Evolutionary conservation across 2,113 vertebrate species (phyloP).

Genomic region (Chrysemys picta): DNA sequence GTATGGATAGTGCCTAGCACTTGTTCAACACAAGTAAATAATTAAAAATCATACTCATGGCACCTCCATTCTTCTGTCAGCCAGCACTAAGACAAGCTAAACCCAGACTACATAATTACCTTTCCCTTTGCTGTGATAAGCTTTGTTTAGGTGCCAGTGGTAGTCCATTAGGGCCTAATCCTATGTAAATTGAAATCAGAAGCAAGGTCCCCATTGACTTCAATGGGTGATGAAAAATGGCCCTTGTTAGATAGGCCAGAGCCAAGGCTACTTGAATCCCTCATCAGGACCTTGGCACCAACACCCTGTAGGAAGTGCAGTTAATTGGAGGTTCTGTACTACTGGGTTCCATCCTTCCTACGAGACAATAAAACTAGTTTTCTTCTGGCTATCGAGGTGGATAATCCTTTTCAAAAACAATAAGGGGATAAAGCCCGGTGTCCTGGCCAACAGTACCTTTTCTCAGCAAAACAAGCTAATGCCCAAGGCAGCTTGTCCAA

Average conservation of each 20-base stretch:
- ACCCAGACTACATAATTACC: background rate
- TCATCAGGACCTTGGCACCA: background rate
- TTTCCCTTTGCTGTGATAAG: background rate
- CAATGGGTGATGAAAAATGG: background rate
- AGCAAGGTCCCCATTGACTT: background rate
- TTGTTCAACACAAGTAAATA: background rate
- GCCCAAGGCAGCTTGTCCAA: background rate
- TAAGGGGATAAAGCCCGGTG: background rate
- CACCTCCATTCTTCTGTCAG: background rate
- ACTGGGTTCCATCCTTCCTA: background rate
- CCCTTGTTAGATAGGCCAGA: background rate
- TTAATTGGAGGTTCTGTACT: background rate
- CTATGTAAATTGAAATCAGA: background rate
- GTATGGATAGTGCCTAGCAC: fast-evolving
- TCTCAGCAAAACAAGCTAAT: background rate
- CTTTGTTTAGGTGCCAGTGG: fast-evolving
- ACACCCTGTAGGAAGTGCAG: background rate
- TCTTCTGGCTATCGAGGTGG: background rate
- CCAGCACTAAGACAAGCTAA: background rate
- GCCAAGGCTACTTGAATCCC: background rate
- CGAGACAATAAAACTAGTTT: background rate
- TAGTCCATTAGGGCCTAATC: background rate
- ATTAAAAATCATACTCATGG: background rate
- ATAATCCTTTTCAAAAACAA: background rate
- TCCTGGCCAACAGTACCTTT: background rate